phyloP scores from a whole-genome alignment of 2,797 vertebrate genomes.

The Triplophysa bombifrons region DNA sequence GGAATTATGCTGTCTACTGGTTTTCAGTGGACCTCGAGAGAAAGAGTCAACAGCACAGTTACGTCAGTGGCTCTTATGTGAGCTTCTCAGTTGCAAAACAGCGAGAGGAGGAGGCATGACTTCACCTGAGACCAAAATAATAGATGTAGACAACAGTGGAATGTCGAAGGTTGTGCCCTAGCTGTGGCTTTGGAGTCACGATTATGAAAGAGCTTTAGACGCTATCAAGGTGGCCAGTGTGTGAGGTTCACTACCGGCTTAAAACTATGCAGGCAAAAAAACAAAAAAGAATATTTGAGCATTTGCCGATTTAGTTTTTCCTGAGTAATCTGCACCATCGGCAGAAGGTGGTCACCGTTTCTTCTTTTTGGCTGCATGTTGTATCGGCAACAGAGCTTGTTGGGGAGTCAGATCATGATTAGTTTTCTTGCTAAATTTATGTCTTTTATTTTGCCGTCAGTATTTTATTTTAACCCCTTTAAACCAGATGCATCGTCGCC shows the following conservation, averaged over 20 bases:
- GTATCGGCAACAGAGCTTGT: no score
- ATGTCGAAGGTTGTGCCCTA: conserved; percentile 31
- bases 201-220: conserved; percentile 8
- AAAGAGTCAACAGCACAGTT: conserved; percentile 36
- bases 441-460: no score
- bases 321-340: no score
- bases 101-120: neutral
- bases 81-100: conserved; percentile 40
- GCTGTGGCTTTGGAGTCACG: conserved; percentile 10
- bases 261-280: no score
- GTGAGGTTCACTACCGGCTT: neutral
- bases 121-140: conserved; percentile 46
- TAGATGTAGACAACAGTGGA: conserved; percentile 37
- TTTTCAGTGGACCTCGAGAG: conserved; percentile 57
- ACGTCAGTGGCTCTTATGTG: conserved; percentile 24
- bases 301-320: no score
- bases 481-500: no score
- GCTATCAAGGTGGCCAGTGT: conserved; percentile 30
- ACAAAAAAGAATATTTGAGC: no score
- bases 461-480: no score
- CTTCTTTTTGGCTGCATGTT: no score
- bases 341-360: no score
- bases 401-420: no score
- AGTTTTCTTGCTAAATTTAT: no score
- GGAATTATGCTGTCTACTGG: conserved; percentile 58